These are phyloP conservation scores for Coreoperca whiteheadi DNA, from an alignment of 2,113 vertebrate genomes.

Conservation along the genomic window DNA sequence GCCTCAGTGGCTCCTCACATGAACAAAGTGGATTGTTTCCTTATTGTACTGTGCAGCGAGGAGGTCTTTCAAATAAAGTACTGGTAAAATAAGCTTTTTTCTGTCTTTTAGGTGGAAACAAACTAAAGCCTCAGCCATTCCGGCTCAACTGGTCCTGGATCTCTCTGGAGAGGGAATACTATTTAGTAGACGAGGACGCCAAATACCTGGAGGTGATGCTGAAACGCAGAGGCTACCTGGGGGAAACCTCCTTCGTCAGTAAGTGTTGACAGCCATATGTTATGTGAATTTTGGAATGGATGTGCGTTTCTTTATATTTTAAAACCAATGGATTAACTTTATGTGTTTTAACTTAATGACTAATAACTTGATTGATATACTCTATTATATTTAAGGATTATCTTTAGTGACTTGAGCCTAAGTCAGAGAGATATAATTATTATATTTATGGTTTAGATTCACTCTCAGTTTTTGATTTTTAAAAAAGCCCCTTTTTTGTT, in stretches of 20 bases:
- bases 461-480: background rate
- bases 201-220: slow-evolving; percentile 88
- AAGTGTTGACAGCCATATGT: slow-evolving; percentile 70
- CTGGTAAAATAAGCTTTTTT: slow-evolving; percentile 25
- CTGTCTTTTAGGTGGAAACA: slow-evolving; percentile 84
- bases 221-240: slow-evolving; percentile 86
- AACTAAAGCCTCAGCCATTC: slow-evolving; percentile 86
- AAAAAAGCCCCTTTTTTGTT: background rate
- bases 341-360: background rate
- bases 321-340: background rate
- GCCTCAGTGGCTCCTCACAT: slow-evolving; percentile 51
- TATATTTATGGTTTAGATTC: background rate
- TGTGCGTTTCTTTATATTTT: background rate
- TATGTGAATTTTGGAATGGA: background rate
- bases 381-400: background rate
- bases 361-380: background rate
- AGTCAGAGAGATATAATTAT: background rate
- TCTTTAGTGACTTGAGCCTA: background rate
- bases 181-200: slow-evolving; percentile 87
- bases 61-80: slow-evolving; percentile 13
- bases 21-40: slow-evolving; percentile 45
- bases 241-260: slow-evolving; percentile 90
- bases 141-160: slow-evolving; percentile 91
- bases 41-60: slow-evolving; percentile 14
- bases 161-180: slow-evolving; percentile 88